Evolutionary conservation across 2,888 invertebrate genomes (phyloP), one percentile per base, ranked within the genome.

Genomic region (Asteroscopus sphinx): DNA sequence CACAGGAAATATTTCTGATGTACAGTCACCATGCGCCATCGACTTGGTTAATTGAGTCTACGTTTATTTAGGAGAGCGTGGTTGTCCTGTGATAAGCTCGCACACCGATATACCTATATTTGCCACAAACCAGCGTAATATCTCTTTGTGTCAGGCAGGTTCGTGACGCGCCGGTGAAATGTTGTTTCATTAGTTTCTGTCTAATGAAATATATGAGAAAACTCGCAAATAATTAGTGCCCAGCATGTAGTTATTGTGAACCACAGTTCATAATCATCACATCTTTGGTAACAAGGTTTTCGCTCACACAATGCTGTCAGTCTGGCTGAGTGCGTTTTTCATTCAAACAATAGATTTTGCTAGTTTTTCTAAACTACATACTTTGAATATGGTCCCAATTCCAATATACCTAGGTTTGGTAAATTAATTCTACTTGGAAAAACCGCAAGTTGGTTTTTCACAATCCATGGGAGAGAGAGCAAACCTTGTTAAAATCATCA

Each of bases 151-250:
- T 45, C 65, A 54, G 65, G 41, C 39, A 59, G 12, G 17, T 15
- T 21, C n/a, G 28, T 65, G 60, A 48, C 54, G 16, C 39, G 12
- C 16, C 7, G 11, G 32, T 59, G 64, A 65, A 39, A 45, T 64
- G 59, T 48, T 53, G 47, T 65, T 65, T 59, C 64, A 64, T 65
- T 65, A 64, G 44, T 36, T n/a, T 17, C 11, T 28, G 35, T 58
- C 32, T 63, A 64, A 58, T 47, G 17, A 44, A 30, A 64, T 47
- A 26, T 64, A 21, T 21, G 21, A 42, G 16, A 12, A 26, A 37
- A 33, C 30, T 42, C 13, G 36, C 36, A 42, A 58, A 32, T 59
- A 47, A 59, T 57, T 56, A 45, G n/a, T n/a, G n/a, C n/a, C n/a
- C 35, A 13, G 13, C 39, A 13, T 12, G 21, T 17, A n/a, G 11